Base-by-base conservation (phyloP, 30 jellyfish, hydroid and myxozoan genomes). In the Hydractinia symbiolongicarpus region DNA sequence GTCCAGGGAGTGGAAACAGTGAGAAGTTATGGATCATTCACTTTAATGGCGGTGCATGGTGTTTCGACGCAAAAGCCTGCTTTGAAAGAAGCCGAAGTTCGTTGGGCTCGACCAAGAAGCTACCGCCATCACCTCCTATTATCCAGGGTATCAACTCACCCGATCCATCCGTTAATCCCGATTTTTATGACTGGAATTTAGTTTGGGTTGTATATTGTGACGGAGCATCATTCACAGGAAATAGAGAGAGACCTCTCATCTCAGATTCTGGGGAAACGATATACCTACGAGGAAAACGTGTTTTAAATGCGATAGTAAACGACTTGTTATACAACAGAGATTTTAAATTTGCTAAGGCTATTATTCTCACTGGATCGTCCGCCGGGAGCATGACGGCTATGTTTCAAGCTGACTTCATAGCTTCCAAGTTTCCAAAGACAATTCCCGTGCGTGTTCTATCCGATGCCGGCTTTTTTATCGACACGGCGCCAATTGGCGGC, bases 351-450 rank as follows among this genome's bases (percentile, higher is more conserved):
- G 99, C 99, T 8, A 96, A 94, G 44, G 93, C 97, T 50, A 72
- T 94, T n/a, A 94, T 94, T 15, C 61, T 94, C 17, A 94, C 99
- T 6, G 99, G 99, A 9, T 89, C 97, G 51, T 94, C 99, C 0
- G 99, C 99, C 20, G 99, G 99, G 7, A 94, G 99, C 67, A 94
- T 94, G 99, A 88, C 99, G 5, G 99, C 99, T 20, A 88, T 94
- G 92, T 94, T 94, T 85, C 95, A 90, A 15, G 95, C 96, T 53
- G 99, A 94, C 70, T 73, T 90, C 30, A 83, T 94, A 15, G 99
- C 99, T 5, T 88, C 88, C 30, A 87, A 89, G 53, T 85, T 78
- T 56, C 77, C 93, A 14, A 93, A 90, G 15, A 85, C 89, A 54
- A 90, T 87, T 1, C 99, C 99, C 21, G 94, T 94, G 84, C 96